Conservation (phyloP, 2,888 invertebrate genomes). For the Habroteleia sp. region DNA sequence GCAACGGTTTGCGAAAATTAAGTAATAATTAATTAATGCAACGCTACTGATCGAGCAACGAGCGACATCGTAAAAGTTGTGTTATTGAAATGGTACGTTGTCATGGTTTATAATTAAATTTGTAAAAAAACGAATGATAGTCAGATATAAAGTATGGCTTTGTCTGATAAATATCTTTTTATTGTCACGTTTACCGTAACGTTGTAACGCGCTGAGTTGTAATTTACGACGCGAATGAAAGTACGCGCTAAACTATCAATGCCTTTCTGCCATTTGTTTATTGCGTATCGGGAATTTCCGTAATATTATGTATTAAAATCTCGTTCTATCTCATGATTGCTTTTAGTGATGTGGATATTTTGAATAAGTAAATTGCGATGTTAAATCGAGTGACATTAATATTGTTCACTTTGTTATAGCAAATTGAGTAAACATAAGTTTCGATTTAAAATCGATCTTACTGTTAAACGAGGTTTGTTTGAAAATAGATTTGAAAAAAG, state of each 20-base stretch:
- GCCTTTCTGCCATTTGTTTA: slow-evolving; percentile 36
- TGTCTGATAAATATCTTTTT: slow-evolving; percentile 39
- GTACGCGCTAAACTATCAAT: slow-evolving; percentile 19
- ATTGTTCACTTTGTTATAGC: too few species aligned
- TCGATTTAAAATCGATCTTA: too few species aligned
- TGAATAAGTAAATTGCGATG: too few species aligned
- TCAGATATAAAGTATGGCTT: slow-evolving; percentile 17
- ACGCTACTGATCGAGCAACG: too few species aligned
- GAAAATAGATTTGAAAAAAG: too few species aligned
- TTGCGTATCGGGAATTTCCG: slow-evolving; percentile 15
- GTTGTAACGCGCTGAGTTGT: slow-evolving; percentile 8
- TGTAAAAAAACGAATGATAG: slow-evolving; percentile 26
- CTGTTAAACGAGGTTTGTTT: too few species aligned
- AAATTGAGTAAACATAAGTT: too few species aligned
- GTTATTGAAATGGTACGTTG: too few species aligned
- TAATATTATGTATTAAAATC: slow-evolving; percentile 11
- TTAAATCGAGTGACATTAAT: too few species aligned
- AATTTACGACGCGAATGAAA: slow-evolving; percentile 36
- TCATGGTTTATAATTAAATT: slow-evolving; percentile 29
- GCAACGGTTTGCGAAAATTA: slow-evolving; percentile 3
- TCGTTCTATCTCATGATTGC: slow-evolving; percentile 1
- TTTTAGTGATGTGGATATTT: too few species aligned
- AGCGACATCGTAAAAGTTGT: too few species aligned
- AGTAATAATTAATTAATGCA: background rate
- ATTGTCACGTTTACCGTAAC: slow-evolving; percentile 29